Conservation (phyloP, 1,140 invertebrate species). For the Calliopsis andreniformis region DNA sequence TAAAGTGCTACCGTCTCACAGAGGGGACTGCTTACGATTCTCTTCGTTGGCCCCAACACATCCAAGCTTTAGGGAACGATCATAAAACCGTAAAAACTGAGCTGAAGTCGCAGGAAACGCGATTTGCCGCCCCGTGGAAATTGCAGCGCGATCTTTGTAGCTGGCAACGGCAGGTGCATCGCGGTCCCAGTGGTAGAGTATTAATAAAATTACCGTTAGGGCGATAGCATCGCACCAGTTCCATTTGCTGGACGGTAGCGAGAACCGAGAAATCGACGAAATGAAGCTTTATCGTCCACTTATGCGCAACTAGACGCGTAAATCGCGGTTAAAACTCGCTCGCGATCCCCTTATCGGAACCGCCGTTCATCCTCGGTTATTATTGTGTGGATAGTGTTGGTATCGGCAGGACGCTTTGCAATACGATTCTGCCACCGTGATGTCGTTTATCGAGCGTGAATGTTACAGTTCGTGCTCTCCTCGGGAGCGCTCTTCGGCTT, state of each 20-base stretch:
- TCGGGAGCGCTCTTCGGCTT: background rate
- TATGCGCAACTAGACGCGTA: slow-evolving; percentile 46
- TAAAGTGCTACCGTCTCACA: slow-evolving; percentile 1
- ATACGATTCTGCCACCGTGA: slow-evolving; percentile 9
- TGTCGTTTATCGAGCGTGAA: background rate
- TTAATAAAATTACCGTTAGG: slow-evolving; percentile 54
- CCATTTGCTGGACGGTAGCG: slow-evolving; percentile 22
- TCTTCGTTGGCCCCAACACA: background rate
- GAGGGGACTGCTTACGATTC: slow-evolving; percentile 8
- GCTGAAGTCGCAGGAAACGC: slow-evolving; percentile 34
- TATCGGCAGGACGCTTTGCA: background rate
- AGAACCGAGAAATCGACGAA: slow-evolving; percentile 37
- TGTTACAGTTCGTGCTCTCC: background rate
- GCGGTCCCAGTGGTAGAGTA: slow-evolving; percentile 31
- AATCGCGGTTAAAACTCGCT: slow-evolving; percentile 40
- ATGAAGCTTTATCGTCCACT: slow-evolving; percentile 44
- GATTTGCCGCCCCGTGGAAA: slow-evolving; percentile 31
- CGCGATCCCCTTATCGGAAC: slow-evolving; percentile 34
- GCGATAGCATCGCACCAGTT: slow-evolving; percentile 31
- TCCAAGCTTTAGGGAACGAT: slow-evolving; percentile 22
- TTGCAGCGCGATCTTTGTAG: slow-evolving; percentile 44
- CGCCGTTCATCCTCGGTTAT: slow-evolving; percentile 33
- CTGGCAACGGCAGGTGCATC: slow-evolving; percentile 29
- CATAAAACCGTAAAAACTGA: slow-evolving; percentile 25
- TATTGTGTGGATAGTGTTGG: slow-evolving; percentile 22